Conservation (phyloP, 2,888 invertebrate species). For the Gryllus longicercus region DNA sequence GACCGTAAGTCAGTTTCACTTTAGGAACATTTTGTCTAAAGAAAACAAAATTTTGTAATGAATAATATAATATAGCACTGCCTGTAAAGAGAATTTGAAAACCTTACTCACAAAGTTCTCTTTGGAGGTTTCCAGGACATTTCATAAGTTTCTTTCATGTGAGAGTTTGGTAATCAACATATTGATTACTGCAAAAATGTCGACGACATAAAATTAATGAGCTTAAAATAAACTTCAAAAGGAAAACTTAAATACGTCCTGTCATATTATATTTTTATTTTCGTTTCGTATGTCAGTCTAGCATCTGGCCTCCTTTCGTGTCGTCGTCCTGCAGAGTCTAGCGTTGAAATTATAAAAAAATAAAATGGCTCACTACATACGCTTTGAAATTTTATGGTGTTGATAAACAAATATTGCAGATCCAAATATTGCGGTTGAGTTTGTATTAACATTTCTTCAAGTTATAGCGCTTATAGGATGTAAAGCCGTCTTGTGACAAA, state of each 20-base stretch:
- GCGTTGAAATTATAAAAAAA: too few relatives aligned
- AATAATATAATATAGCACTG: neutral
- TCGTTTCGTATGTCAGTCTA: neutral
- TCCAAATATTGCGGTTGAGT: too few relatives aligned
- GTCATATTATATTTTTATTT: neutral
- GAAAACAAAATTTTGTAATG: neutral
- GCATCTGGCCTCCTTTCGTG: neutral
- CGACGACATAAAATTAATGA: neutral
- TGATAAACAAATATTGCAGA: neutral
- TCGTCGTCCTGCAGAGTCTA: too few relatives aligned
- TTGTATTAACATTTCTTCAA: too few relatives aligned
- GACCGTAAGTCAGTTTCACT: slow-evolving; percentile 24
- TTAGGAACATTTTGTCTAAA: slow-evolving; percentile 26
- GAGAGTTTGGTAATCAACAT: neutral
- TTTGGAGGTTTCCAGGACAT: slow-evolving; percentile 32
- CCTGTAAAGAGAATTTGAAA: too few relatives aligned
- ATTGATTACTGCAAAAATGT: neutral
- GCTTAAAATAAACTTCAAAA: neutral
- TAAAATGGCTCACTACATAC: too few relatives aligned
- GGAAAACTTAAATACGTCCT: neutral
- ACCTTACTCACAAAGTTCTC: slow-evolving; percentile 32
- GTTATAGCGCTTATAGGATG: too few relatives aligned
- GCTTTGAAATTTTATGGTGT: neutral
- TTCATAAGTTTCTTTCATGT: neutral
- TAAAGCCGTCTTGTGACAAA: too few relatives aligned